Evolutionary conservation across 2,113 vertebrate genomes (phyloP), one percentile per base, ranked within the genome.

Genomic region (Tursiops truncatus): DNA sequence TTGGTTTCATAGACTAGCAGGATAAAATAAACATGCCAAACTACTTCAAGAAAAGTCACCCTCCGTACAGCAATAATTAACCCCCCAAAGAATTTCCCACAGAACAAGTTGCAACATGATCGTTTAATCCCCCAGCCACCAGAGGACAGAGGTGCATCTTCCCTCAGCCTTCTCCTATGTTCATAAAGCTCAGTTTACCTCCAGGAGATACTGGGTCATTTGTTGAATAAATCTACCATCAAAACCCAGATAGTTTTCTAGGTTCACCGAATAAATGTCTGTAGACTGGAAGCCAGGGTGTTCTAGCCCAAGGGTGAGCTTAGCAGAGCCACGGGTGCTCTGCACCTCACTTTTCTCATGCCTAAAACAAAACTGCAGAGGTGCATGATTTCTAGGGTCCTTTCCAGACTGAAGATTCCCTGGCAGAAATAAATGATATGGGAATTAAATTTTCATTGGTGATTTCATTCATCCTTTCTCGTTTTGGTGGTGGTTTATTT

Each of bases 51-150:
- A 91, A 88, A 90, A 96, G 56, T 60, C 73, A 6, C 41, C 41
- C 73, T 89, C 56, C 23, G 5, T 38, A 92, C 26, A 53, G 58
- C 62, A 91, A 60, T 97, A 97, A 97, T 98, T 96, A 98, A 95
- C 97, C 74, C 95, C 94, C 97, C 28, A 10, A 92, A 90, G 97
- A 92, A 67, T 90, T 58, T 93, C 87, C 91, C 91, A 60, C 26
- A 71, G 74, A 94, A 96, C 94, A 96, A 85, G 80, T 60, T 96
- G 94, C 95, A 94, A 96, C 84, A 53, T 2, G 91, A 97, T 98
- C 94, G 17, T 82, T 79, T 91, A 89, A 94, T 93, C 82, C 92
- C 79, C 23, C n/a, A 87, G 93, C n/a, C 89, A 82, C 94, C 20
- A 68, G 96, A 95, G 94, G 67, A 93, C 28, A 9, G n/a, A 79